Conservation (phyloP, 2,113 vertebrate genomes). For the Microtus montanus region DNA sequence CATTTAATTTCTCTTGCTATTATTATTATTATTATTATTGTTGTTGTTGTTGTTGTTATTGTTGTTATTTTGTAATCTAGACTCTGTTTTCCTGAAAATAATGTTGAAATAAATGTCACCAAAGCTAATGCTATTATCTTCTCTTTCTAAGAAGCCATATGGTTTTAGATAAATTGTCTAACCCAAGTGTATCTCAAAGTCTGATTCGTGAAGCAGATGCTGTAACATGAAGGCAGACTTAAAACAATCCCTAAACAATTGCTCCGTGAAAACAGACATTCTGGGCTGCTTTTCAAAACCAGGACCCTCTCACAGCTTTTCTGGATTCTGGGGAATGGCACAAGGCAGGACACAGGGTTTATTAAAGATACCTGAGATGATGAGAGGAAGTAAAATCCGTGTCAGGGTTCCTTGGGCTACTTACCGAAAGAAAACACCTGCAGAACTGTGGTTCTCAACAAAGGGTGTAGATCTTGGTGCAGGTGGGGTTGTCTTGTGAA, state of each 20-base stretch:
- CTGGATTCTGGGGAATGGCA: background rate
- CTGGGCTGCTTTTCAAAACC: background rate
- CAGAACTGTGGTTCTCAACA: background rate
- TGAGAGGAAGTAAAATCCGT: background rate
- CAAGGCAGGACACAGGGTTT: background rate
- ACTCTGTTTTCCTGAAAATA: slow-evolving; percentile 6
- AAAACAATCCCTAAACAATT: background rate
- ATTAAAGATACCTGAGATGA: background rate
- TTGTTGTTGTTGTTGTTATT: background rate
- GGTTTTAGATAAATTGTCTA: background rate
- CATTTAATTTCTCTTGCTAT: background rate
- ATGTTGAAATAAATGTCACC: background rate
- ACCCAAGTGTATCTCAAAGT: background rate
- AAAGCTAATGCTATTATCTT: background rate
- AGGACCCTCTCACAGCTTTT: background rate
- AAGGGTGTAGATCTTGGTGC: background rate
- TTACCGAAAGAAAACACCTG: background rate
- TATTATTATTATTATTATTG: background rate
- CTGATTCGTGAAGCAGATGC: background rate
- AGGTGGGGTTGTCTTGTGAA: background rate
- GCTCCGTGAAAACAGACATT: too few relatives aligned
- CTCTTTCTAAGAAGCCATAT: background rate
- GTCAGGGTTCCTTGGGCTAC: background rate
- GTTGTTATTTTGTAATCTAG: background rate
- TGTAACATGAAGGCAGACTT: background rate